These are phyloP conservation scores for Eumeta japonica DNA, from an alignment of 1,140 invertebrate genomes.

Conservation along the genomic window DNA sequence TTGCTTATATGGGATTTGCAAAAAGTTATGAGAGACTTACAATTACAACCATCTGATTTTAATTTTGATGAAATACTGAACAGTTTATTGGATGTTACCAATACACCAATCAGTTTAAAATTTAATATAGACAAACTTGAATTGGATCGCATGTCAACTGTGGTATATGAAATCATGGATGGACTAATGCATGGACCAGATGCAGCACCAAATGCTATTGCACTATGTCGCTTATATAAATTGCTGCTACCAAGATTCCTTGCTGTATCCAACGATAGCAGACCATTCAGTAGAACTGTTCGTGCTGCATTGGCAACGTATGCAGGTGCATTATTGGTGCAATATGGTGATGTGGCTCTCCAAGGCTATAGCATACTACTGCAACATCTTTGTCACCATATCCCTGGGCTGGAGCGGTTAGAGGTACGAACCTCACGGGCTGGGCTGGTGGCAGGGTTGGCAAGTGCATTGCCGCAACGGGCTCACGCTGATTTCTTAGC, in stretches of 20 bases:
- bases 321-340: constrained; percentile 31
- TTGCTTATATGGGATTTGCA: constrained; percentile 30
- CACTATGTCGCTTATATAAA: constrained; percentile 35
- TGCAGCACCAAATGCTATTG: constrained; percentile 20
- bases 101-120: constrained; percentile 34
- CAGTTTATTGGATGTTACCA: constrained; percentile 37
- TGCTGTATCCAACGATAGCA: constrained; percentile 30
- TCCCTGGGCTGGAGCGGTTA: constrained; percentile 37
- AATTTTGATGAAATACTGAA: constrained; percentile 49
- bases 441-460: constrained; percentile 30
- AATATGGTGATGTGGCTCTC: constrained; percentile 39
- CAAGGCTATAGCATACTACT: constrained; percentile 27
- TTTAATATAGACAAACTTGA: constrained; percentile 42
- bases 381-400: constrained; percentile 35
- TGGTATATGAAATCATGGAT: constrained; percentile 40
- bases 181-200: constrained; percentile 27
- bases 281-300: constrained; percentile 35
- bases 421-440: constrained; percentile 35
- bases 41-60: constrained; percentile 34
- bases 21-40: constrained; percentile 24
- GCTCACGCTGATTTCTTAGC: constrained; percentile 31
- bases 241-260: constrained; percentile 36
- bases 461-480: constrained; percentile 33
- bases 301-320: constrained; percentile 42
- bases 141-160: constrained; percentile 22